Conservation (phyloP, 2,113 vertebrate genomes). For the Clupea harengus region DNA sequence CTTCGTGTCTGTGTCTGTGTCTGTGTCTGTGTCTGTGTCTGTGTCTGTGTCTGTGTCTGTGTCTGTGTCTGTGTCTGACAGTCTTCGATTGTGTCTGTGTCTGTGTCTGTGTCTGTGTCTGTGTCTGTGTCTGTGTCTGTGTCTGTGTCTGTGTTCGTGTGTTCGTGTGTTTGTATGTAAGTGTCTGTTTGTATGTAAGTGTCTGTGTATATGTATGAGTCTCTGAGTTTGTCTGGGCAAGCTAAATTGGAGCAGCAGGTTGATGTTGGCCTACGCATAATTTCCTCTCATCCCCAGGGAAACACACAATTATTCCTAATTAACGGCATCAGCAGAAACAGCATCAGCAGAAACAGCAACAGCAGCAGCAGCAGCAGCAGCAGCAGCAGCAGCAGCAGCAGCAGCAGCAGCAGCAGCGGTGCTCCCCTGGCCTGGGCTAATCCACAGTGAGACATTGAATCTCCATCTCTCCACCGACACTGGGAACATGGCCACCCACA, state of each 20-base stretch:
- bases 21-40: neutral
- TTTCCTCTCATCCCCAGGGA: slow-evolving; percentile 4
- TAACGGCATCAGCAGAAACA: neutral
- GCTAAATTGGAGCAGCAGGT: neutral
- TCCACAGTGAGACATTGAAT: neutral
- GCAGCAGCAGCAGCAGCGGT: neutral
- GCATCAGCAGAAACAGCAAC: neutral
- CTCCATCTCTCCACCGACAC: neutral
- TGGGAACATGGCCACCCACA: neutral
- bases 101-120: neutral
- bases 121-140: neutral
- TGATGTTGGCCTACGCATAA: slow-evolving; percentile 16
- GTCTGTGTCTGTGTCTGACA: neutral
- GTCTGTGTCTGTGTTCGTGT: neutral
- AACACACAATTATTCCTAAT: slow-evolving; percentile 23
- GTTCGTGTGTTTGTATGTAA: neutral
- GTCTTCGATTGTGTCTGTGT: neutral
- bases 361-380: neutral
- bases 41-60: neutral
- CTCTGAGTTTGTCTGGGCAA: neutral
- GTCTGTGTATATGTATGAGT: neutral
- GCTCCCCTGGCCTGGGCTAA: neutral
- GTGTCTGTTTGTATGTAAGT: neutral
- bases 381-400: neutral
- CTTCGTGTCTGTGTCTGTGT: neutral